phyloP scores from a whole-genome alignment of 2,113 vertebrate species.

The Psilopogon haemacephalus region DNA sequence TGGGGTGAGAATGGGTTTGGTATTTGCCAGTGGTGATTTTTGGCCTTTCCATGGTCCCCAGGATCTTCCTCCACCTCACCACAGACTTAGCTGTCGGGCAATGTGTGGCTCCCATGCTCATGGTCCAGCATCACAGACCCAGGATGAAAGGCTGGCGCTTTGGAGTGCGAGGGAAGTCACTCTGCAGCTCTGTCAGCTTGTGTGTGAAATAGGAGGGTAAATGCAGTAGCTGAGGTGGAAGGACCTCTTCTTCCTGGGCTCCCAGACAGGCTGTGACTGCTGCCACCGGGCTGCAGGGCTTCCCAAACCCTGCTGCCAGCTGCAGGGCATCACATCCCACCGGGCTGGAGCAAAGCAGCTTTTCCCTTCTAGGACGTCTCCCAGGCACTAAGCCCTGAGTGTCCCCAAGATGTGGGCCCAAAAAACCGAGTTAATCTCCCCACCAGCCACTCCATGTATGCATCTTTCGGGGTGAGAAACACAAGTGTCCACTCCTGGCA shows the following conservation, averaged over 20 bases:
- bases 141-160: neutral
- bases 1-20: neutral
- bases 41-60: neutral
- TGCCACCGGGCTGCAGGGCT: neutral
- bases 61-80: neutral
- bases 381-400: too few species aligned
- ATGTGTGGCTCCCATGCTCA: neutral
- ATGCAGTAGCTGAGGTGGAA: too few species aligned
- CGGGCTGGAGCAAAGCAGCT: neutral
- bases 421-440: too few species aligned
- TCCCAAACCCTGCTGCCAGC: neutral
- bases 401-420: neutral
- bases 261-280: neutral
- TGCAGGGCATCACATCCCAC: neutral
- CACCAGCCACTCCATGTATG: neutral
- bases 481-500: accelerated
- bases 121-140: neutral
- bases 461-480: neutral
- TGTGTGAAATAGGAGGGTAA: neutral
- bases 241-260: neutral
- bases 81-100: neutral
- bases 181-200: too few species aligned
- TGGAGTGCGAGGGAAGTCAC: accelerated
- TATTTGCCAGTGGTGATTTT: neutral
- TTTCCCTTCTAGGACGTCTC: neutral